A percentile compares a stretch with the other conserved stretches of the same genome.
These are phyloP conservation scores for Agelas oroides DNA, from an alignment of 37 sponge, comb jelly and placozoan genomes.

Conservation along the genomic window DNA sequence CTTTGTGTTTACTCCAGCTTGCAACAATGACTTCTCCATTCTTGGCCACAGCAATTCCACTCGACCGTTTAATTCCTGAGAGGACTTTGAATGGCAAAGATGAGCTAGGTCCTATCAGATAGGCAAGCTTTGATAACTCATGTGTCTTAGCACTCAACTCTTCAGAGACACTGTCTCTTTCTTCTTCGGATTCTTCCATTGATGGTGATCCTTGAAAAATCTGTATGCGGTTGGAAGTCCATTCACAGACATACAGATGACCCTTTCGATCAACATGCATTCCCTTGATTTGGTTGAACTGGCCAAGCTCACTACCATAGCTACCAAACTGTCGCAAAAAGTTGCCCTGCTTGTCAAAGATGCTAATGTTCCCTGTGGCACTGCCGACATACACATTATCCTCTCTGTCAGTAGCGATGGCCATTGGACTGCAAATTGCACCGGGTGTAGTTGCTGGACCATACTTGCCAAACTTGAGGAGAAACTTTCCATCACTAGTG, in stretches of 20 bases:
- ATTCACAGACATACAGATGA: slow-evolving; percentile 22
- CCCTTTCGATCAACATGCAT: slow-evolving; percentile 2
- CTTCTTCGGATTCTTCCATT: background rate
- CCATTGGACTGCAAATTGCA: background rate
- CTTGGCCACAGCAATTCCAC: no score
- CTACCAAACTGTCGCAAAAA: slow-evolving; percentile 29
- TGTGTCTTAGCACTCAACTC: background rate
- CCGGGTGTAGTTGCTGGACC: background rate
- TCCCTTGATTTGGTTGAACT: slow-evolving; percentile 3
- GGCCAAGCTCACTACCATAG: slow-evolving; percentile 30
- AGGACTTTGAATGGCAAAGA: no score
- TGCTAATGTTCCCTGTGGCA: background rate
- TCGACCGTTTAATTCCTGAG: no score
- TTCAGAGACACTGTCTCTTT: background rate
- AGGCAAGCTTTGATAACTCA: background rate
- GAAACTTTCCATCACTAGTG: slow-evolving; percentile 5
- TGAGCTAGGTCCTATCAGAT: background rate
- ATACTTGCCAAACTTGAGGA: background rate
- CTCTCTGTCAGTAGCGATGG: background rate
- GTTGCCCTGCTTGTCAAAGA: slow-evolving; percentile 5
- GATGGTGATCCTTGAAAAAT: slow-evolving; percentile 8
- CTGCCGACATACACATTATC: slow-evolving; percentile 18
- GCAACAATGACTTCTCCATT: background rate
- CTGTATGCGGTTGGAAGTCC: slow-evolving; percentile 24
- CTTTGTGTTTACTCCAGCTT: background rate